These are phyloP conservation scores for Troilus luridus DNA, from an alignment of 2,888 invertebrate genomes.

Conservation along the genomic window DNA sequence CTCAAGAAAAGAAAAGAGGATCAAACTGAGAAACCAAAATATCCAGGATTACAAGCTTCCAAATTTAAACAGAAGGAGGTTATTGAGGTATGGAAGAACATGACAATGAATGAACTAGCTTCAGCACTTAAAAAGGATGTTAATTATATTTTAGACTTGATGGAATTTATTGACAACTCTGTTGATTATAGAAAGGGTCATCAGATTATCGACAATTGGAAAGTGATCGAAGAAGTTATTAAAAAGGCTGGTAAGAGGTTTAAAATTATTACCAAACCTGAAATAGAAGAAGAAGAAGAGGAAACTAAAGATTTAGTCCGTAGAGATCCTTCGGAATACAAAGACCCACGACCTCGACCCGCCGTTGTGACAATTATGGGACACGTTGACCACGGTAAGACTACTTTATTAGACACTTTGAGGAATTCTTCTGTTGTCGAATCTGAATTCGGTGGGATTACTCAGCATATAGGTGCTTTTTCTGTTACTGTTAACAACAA, in stretches of 20 bases:
- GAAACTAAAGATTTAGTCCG: slow-evolving; percentile 67
- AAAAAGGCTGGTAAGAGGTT: slow-evolving; percentile 79
- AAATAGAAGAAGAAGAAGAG: slow-evolving; percentile 70
- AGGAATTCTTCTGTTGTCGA: slow-evolving; percentile 89
- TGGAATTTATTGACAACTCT: slow-evolving; percentile 77
- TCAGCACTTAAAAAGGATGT: slow-evolving; percentile 75
- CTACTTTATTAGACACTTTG: slow-evolving; percentile 92
- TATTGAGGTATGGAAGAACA: slow-evolving; percentile 83
- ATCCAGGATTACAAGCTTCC: slow-evolving; percentile 57
- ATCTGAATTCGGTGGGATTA: slow-evolving; percentile 97
- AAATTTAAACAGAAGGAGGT: slow-evolving; percentile 67
- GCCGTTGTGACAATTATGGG: slow-evolving; percentile 99
- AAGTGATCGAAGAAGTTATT: slow-evolving; percentile 78
- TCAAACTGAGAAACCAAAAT: slow-evolving; percentile 52
- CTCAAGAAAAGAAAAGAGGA: slow-evolving; percentile 61
- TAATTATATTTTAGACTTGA: slow-evolving; percentile 79
- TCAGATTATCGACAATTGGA: slow-evolving; percentile 76
- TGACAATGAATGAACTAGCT: slow-evolving; percentile 85
- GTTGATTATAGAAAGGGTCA: slow-evolving; percentile 72
- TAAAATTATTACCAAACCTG: slow-evolving; percentile 73
- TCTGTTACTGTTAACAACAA: slow-evolving; percentile 73
- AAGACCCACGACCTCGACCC: slow-evolving; percentile 76
- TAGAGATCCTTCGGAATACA: slow-evolving; percentile 53
- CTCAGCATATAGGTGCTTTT: slow-evolving; percentile 99
- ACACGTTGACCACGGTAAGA: slow-evolving; percentile 99